phyloP scores from a whole-genome alignment of 2,888 invertebrate genomes.

The Hypolimnas misippus region DNA sequence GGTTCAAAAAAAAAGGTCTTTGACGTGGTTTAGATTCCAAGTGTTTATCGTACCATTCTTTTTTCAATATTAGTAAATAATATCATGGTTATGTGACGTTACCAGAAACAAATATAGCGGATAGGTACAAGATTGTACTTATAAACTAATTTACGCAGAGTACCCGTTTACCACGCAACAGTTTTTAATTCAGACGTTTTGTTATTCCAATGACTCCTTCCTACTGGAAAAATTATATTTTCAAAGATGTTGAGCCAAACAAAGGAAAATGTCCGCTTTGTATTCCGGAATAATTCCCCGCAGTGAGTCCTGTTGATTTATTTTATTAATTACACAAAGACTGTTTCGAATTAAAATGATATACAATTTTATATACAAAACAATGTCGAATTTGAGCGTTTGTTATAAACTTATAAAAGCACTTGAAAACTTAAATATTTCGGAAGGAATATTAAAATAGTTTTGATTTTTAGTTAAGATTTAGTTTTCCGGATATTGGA shows the following conservation, averaged over 20 bases:
- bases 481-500: no score
- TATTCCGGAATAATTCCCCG: constrained; percentile 11
- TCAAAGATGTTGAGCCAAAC: constrained; percentile 22
- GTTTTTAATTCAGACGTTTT: constrained; percentile 24
- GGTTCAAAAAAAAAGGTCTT: no score
- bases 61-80: no score
- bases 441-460: no score
- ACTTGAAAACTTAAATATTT: no score
- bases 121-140: neutral
- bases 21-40: no score
- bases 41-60: no score
- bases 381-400: constrained; percentile 2
- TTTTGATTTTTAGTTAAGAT: no score
- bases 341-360: constrained; percentile 18
- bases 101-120: neutral
- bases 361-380: constrained; percentile 14
- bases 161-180: neutral
- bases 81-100: no score
- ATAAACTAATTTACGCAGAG: constrained; percentile 7
- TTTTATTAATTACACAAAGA: constrained; percentile 31
- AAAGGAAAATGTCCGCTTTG: constrained; percentile 23
- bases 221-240: constrained; percentile 23
- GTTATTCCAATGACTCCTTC: constrained; percentile 26
- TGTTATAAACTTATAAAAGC: no score
- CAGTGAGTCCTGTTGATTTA: constrained; percentile 23